Evolutionary conservation across 2,113 vertebrate species (phyloP).

Genomic region (Rafetus swinhoei): DNA sequence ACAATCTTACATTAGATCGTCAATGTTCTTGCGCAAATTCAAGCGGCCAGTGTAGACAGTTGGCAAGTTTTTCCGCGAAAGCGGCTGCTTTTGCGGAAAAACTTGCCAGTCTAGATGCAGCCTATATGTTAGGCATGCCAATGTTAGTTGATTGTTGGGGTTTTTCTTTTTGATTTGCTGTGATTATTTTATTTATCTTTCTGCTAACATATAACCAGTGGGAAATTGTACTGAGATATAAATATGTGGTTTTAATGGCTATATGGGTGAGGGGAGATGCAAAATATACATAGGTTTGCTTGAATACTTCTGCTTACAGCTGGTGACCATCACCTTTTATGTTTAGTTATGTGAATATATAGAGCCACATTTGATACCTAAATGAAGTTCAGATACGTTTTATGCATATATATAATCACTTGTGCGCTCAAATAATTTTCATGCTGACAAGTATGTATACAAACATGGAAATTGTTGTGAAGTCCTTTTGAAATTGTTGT

Average conservation of each 20-base stretch:
- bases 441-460: background rate
- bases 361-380: background rate
- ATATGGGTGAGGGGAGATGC: background rate
- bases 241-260: background rate
- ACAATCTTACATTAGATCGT: no score
- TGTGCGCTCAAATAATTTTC: background rate
- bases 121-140: background rate
- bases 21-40: no score
- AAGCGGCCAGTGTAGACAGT: no score
- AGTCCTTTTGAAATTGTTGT: conserved; percentile 8
- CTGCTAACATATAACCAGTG: background rate
- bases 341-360: background rate
- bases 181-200: background rate
- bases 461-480: background rate
- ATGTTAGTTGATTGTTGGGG: background rate
- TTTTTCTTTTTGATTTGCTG: background rate
- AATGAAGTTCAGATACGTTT: background rate
- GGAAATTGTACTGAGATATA: background rate
- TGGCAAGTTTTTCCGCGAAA: no score
- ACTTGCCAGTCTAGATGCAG: no score
- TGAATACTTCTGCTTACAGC: background rate
- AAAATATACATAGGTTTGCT: background rate
- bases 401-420: background rate
- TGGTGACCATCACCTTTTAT: background rate
- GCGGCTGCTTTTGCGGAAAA: no score